Percentiles rank a stretch among this genome's conserved stretches.
Evolutionary conservation across 2,797 vertebrate genomes (phyloP).

Genomic region (Pitangus sulphuratus): DNA sequence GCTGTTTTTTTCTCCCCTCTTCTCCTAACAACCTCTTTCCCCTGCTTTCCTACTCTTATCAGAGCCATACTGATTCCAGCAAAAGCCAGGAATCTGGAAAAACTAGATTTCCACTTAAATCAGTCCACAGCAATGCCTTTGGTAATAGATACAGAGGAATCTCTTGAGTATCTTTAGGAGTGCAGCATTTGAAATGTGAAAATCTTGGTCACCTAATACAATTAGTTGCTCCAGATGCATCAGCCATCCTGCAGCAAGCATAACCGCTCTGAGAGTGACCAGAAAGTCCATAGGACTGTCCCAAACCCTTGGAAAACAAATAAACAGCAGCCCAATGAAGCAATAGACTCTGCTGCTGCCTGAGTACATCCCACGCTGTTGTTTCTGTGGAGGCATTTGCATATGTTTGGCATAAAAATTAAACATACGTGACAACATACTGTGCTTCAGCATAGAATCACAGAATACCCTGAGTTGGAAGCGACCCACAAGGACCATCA

Average conservation of each 20-base stretch:
- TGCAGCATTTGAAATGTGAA: not conserved
- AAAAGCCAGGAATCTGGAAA: not conserved
- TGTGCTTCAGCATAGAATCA: not conserved
- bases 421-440: not conserved
- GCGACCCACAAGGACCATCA: not conserved
- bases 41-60: not conserved
- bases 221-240: not conserved
- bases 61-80: not conserved
- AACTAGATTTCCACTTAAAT: not conserved
- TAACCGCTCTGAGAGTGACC: not conserved
- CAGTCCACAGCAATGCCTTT: not conserved
- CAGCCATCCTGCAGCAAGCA: not conserved
- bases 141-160: not conserved
- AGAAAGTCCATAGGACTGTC: not conserved
- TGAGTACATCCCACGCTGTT: not conserved
- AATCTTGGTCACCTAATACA: not conserved
- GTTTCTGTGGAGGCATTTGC: not conserved
- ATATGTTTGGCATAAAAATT: not conserved
- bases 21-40: not conserved
- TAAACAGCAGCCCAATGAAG: not conserved
- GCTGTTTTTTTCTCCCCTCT: rapidly evolving
- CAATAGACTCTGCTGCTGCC: not conserved
- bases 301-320: not conserved
- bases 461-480: not conserved
- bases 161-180: not conserved